Conservation (phyloP, 2,888 invertebrate species). For the Chelonus formosanus region DNA sequence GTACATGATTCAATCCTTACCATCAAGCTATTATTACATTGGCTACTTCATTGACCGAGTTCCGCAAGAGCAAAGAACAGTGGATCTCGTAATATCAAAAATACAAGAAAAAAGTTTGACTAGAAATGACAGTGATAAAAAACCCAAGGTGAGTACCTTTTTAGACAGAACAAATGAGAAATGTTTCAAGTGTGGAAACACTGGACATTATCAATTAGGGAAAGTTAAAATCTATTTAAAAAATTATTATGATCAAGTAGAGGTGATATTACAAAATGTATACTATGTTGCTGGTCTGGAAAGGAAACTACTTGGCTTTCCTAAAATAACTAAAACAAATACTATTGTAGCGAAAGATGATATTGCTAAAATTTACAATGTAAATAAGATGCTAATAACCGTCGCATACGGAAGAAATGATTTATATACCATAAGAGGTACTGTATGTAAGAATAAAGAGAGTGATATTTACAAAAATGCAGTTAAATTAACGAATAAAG, state of each 20-base stretch:
- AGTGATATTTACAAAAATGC: conserved; percentile 15
- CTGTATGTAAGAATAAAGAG: not conserved
- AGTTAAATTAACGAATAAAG: conserved; percentile 29
- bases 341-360: conserved; percentile 33
- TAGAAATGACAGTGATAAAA: too few species aligned
- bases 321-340: conserved; percentile 36
- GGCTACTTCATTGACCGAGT: conserved; percentile 46
- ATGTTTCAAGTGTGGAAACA: too few species aligned
- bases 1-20: conserved; percentile 45
- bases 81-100: conserved; percentile 45
- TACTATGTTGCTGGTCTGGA: too few species aligned
- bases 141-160: too few species aligned
- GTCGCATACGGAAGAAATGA: conserved; percentile 26
- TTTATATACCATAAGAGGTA: conserved; percentile 24
- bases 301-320: too few species aligned
- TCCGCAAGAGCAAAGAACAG: conserved; percentile 42
- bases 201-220: too few species aligned
- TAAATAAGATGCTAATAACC: conserved; percentile 18
- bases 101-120: conserved; percentile 36
- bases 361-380: conserved; percentile 38
- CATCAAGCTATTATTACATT: conserved; percentile 43
- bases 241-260: too few species aligned
- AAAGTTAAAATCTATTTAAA: too few species aligned
- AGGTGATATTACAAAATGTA: too few species aligned
- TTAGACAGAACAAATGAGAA: too few species aligned